These are phyloP conservation scores for Phymatocera aterrima DNA, from an alignment of 2,888 invertebrate genomes.

Conservation along the genomic window DNA sequence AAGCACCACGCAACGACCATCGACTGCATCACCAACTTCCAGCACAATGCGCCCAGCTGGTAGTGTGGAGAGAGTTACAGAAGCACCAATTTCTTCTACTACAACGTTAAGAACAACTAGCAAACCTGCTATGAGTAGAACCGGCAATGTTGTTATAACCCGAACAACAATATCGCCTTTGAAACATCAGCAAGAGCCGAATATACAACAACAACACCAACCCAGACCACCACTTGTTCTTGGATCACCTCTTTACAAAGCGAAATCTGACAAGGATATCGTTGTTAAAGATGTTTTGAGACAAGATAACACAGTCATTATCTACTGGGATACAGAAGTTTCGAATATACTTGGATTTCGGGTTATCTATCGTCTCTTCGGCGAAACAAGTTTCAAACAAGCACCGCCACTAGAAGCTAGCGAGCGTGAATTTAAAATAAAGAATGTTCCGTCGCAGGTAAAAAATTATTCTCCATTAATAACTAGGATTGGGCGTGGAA, in stretches of 20 bases:
- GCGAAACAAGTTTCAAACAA: constrained; percentile 92
- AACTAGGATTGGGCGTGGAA: neutral
- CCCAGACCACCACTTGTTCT: constrained; percentile 83
- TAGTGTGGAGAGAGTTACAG: constrained; percentile 29
- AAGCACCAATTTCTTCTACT: constrained; percentile 46
- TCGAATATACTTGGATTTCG: constrained; percentile 92
- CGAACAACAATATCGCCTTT: constrained; percentile 65
- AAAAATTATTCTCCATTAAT: constrained; percentile 52
- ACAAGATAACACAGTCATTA: constrained; percentile 91
- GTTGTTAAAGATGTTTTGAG: constrained; percentile 90
- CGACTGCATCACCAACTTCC: constrained; percentile 5
- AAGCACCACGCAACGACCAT: constrained; percentile 54
- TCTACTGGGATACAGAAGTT: constrained; percentile 94
- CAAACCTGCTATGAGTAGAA: constrained; percentile 62
- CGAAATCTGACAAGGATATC: constrained; percentile 86
- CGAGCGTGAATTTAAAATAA: constrained; percentile 94
- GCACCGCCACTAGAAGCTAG: constrained; percentile 93
- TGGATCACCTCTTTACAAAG: constrained; percentile 80
- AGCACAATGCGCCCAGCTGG: constrained; percentile 17
- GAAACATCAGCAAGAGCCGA: constrained; percentile 57
- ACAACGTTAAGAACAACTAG: constrained; percentile 52
- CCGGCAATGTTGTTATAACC: constrained; percentile 69
- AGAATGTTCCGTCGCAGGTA: constrained; percentile 93
- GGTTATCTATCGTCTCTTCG: constrained; percentile 92
- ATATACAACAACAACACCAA: constrained; percentile 74